Base-by-base conservation (phyloP, 37 sponge, comb jelly and placozoan genomes). In the Dysidea cf. avara region DNA sequence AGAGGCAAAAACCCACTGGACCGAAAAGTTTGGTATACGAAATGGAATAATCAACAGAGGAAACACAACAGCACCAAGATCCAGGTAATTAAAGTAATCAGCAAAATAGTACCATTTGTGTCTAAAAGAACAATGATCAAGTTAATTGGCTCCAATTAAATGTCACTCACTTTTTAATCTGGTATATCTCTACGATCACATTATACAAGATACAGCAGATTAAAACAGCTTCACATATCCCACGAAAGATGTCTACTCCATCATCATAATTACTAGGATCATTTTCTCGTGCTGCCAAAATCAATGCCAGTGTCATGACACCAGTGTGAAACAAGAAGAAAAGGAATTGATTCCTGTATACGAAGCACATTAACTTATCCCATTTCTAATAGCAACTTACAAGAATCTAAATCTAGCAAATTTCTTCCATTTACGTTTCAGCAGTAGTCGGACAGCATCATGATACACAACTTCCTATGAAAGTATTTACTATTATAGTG, bases 381-480 rank as follows among this genome's bases (percentile, higher is more conserved):
- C n/a, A n/a, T n/a, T n/a, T n/a, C n/a, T n/a, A n/a, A n/a, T n/a
- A 21, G 12, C 11, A 48, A 58, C 71, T 72, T 38, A 81, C 70
- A 83, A 33, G 61, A 71, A 83, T 21, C 57, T 51, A 34, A 53
- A 61, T 69, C 83, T 34, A 5, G 68, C 88, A 69, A 82, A 87
- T 52, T 76, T 71, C 48, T 87, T 87, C 88, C 88, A 87, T 48
- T 87, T 87, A 14, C 55, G 43, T 35, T 78, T 17, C 22, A 87
- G 77, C 37, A 87, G 62, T 32, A 87, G 67, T 25, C 88, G 54
- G 22, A 87, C 83, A 17, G 76, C 83, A 38, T 87, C 88, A 43
- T 87, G 88, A 49, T 82, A 87, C 68, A 87, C 88, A 0, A 82
- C 53, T 12, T 87, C 88, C 83, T 87, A 50, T 17, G 60, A 39